A percentile compares a stretch with the other conserved stretches of the same genome.
These are phyloP conservation scores for Xylocopa sonorina DNA, from an alignment of 1,140 invertebrate genomes.

Conservation along the genomic window DNA sequence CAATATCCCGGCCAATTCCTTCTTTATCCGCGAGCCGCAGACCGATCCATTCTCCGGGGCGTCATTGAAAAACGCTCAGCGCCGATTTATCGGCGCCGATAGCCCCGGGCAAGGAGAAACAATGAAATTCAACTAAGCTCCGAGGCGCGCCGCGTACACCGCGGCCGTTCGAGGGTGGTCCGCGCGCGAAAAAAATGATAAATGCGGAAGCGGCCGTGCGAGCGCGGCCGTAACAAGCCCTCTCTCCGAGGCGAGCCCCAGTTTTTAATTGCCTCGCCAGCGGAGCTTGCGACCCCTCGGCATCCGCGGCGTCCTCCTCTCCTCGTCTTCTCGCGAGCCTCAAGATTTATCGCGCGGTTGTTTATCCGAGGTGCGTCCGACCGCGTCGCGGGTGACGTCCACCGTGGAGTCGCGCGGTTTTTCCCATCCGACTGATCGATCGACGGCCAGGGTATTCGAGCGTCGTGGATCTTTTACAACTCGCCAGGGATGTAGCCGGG, in stretches of 20 bases:
- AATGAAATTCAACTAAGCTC: conserved; percentile 66
- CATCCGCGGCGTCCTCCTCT: neutral
- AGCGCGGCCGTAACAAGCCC: conserved; percentile 76
- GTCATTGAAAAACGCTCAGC: conserved; percentile 53
- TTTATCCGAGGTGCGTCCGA: conserved; percentile 54
- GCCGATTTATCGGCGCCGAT: conserved; percentile 57
- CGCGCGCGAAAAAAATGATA: conserved; percentile 75
- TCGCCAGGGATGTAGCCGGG: conserved; percentile 11
- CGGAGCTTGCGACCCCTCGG: conserved; percentile 26
- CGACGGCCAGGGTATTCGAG: neutral
- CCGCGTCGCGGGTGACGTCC: conserved; percentile 45
- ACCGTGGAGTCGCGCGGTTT: conserved; percentile 22
- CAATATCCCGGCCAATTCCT: neutral
- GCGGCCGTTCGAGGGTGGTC: conserved; percentile 56
- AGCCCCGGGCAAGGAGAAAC: conserved; percentile 57
- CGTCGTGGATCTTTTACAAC: conserved; percentile 5
- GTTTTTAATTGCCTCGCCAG: conserved; percentile 78
- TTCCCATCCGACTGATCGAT: conserved; percentile 8
- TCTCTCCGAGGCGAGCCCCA: conserved; percentile 75
- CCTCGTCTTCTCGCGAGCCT: neutral
- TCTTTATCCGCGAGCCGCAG: conserved; percentile 25
- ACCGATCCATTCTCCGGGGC: conserved; percentile 31
- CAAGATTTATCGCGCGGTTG: conserved; percentile 64
- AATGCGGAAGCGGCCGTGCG: conserved; percentile 75
- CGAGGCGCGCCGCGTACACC: neutral